phyloP scores from a whole-genome alignment of 2,797 vertebrate species.

The Rhinoraja longicauda region DNA sequence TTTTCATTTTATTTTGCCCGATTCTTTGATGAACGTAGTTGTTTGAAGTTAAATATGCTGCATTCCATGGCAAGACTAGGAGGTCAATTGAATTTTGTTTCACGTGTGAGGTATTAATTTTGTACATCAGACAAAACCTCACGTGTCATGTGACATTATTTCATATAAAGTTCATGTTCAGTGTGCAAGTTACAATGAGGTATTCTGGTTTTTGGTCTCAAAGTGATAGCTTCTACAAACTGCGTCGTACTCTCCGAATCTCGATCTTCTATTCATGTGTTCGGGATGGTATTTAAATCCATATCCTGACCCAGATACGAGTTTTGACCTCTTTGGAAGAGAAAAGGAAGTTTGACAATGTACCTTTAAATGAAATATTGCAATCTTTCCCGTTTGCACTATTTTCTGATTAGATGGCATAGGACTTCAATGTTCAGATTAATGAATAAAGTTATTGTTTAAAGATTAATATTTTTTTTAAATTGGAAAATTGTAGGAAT shows the following conservation, averaged over 20 bases:
- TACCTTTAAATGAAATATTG: too few species aligned
- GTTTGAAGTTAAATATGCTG: neutral
- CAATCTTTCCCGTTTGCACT: too few species aligned
- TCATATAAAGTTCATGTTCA: neutral
- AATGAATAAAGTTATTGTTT: too few species aligned
- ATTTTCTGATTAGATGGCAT: too few species aligned
- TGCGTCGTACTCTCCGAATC: neutral
- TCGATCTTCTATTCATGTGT: too few species aligned
- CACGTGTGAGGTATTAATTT: neutral
- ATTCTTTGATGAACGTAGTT: neutral
- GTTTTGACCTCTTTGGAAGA: too few species aligned
- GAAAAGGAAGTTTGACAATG: too few species aligned
- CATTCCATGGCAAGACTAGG: neutral
- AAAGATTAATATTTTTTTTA: too few species aligned
- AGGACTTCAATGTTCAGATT: too few species aligned
- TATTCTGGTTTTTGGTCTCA: neutral
- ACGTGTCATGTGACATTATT: neutral
- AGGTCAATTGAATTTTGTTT: neutral
- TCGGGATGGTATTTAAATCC: neutral
- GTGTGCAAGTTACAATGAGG: neutral
- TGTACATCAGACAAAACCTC: neutral
- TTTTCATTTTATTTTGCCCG: neutral
- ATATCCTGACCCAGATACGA: neutral
- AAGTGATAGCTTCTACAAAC: neutral
- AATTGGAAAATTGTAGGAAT: too few species aligned